phyloP scores from a whole-genome alignment of 2,113 vertebrate species.

The Barbus barbus region DNA sequence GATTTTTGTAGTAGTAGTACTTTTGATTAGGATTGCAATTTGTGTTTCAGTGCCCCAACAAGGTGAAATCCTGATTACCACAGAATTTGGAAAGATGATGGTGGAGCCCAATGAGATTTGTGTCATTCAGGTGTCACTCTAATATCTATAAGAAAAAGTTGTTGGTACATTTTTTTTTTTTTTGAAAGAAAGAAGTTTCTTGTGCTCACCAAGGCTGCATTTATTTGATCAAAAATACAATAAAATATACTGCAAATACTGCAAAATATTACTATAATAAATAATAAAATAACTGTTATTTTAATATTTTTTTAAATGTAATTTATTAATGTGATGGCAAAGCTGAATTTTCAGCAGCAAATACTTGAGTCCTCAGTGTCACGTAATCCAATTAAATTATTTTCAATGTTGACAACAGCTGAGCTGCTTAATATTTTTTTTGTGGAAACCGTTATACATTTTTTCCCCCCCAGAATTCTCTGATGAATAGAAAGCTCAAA shows the following conservation, averaged over 20 bases:
- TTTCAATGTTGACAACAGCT: background rate
- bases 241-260: no score
- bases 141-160: background rate
- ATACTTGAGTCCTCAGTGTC: background rate
- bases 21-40: background rate
- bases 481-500: background rate
- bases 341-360: background rate
- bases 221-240: no score
- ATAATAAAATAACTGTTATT: no score
- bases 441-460: background rate
- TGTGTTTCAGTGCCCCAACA: slow-evolving; percentile 86
- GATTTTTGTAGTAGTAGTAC: background rate
- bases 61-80: slow-evolving; percentile 91
- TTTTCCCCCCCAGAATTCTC: background rate
- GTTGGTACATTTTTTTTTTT: background rate
- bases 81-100: slow-evolving; percentile 95
- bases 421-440: no score
- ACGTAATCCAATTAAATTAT: background rate
- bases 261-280: no score
- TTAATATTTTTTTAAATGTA: no score
- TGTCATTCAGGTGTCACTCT: slow-evolving; percentile 88
- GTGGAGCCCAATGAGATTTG: slow-evolving; percentile 95
- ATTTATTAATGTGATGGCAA: background rate
- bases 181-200: no score
- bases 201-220: no score